A percentile compares a stretch with the other conserved stretches of the same genome.
These are phyloP conservation scores for Caracal caracal DNA, from an alignment of 2,113 vertebrate genomes.

Conservation along the genomic window DNA sequence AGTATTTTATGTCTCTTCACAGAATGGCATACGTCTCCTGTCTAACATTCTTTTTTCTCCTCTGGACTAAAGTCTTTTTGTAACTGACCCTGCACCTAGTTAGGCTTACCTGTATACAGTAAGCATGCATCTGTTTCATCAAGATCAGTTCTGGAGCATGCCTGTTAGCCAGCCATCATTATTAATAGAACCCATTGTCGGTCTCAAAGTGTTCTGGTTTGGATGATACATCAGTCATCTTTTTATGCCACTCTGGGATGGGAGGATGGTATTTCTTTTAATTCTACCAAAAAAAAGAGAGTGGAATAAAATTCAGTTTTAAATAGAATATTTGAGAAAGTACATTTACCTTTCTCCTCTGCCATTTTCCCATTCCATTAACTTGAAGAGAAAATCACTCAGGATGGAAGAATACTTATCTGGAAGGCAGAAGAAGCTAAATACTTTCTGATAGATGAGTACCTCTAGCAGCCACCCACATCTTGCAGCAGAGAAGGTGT, in stretches of 20 bases:
- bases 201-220: neutral
- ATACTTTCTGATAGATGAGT: neutral
- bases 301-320: neutral
- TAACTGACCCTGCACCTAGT: neutral
- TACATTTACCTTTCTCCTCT: neutral
- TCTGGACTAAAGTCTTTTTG: neutral
- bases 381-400: neutral
- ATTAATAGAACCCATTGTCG: neutral
- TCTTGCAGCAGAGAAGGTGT: neutral
- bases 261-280: neutral
- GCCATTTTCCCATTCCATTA: neutral
- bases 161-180: neutral
- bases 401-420: neutral
- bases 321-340: neutral
- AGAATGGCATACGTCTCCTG: neutral
- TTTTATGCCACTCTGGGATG: neutral
- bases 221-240: neutral
- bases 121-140: neutral
- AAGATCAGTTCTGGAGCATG: neutral
- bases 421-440: neutral
- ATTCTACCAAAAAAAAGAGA: neutral
- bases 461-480: neutral
- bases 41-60: neutral
- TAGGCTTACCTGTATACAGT: neutral
- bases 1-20: neutral